Conservation (phyloP, 2,888 invertebrate genomes). For the Digitonthophagus gazella region DNA sequence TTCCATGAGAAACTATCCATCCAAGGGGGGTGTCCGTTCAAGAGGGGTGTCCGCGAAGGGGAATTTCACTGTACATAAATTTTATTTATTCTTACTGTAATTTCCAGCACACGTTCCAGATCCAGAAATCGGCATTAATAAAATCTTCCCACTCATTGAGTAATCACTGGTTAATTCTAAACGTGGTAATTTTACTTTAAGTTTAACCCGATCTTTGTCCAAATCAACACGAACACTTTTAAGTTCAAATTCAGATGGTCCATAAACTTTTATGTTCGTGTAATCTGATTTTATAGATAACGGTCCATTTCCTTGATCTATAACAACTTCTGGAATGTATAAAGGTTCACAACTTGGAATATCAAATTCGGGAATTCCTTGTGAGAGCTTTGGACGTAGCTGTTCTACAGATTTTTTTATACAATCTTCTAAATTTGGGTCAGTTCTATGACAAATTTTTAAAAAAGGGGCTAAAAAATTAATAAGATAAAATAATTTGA, state of each 20-base stretch:
- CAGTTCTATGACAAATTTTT: constrained; percentile 62
- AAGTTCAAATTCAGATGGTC: constrained; percentile 61
- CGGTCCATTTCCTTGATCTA: constrained; percentile 62
- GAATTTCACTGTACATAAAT: too few species aligned
- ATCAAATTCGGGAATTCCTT: constrained; percentile 61
- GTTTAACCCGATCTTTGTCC: constrained; percentile 57
- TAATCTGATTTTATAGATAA: constrained; percentile 61
- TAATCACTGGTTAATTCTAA: constrained; percentile 66
- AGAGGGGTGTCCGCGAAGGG: too few species aligned
- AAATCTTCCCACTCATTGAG: constrained; percentile 64
- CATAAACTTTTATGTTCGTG: constrained; percentile 60
- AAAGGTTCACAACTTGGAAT: constrained; percentile 68
- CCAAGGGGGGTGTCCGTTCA: too few species aligned
- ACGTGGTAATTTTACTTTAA: constrained; percentile 64
- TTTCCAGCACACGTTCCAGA: constrained; percentile 66
- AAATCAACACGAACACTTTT: constrained; percentile 60
- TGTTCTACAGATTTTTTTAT: constrained; percentile 61
- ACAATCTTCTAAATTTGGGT: constrained; percentile 57
- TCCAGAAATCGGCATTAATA: constrained; percentile 73
- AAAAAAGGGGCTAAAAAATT: constrained; percentile 61
- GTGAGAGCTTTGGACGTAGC: constrained; percentile 59
- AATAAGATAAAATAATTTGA: background rate
- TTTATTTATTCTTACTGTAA: constrained; percentile 59
- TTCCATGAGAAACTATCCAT: too few species aligned
- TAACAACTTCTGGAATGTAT: constrained; percentile 58